A percentile compares a stretch with the other conserved stretches of the same genome.
Evolutionary conservation across 2,797 vertebrate genomes (phyloP).

Genomic region (Enteromius radiatus): DNA sequence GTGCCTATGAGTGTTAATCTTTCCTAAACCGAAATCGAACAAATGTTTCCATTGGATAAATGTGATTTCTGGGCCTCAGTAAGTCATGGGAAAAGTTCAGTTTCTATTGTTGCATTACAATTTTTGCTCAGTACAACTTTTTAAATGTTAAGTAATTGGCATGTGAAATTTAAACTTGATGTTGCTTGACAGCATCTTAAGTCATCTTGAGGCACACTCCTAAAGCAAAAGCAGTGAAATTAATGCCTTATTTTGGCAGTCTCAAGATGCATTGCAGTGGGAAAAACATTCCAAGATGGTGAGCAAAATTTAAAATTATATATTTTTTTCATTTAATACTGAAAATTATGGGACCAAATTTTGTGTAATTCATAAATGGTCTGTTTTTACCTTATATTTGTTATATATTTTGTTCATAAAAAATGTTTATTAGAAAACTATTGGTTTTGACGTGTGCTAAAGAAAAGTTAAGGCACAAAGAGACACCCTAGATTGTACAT

Average conservation of each 20-base stretch:
- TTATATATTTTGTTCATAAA: not conserved
- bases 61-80: not conserved
- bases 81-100: not conserved
- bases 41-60: not conserved
- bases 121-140: not conserved
- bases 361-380: not conserved
- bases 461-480: constrained; percentile 15
- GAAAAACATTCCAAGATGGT: not conserved
- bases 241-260: not conserved
- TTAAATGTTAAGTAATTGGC: not conserved
- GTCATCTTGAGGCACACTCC: not conserved
- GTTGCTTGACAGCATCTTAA: not conserved
- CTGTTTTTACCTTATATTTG: not conserved
- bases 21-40: not conserved
- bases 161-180: not conserved
- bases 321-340: not conserved
- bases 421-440: not conserved
- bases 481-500: constrained; percentile 2
- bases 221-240: not conserved
- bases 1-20: constrained; percentile 23
- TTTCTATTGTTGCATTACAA: not conserved
- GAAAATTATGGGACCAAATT: not conserved
- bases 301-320: not conserved
- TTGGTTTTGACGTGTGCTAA: not conserved
- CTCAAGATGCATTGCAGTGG: not conserved